These are phyloP conservation scores for Ornithorhynchus anatinus DNA, from an alignment of 2,113 vertebrate genomes.

Conservation along the genomic window DNA sequence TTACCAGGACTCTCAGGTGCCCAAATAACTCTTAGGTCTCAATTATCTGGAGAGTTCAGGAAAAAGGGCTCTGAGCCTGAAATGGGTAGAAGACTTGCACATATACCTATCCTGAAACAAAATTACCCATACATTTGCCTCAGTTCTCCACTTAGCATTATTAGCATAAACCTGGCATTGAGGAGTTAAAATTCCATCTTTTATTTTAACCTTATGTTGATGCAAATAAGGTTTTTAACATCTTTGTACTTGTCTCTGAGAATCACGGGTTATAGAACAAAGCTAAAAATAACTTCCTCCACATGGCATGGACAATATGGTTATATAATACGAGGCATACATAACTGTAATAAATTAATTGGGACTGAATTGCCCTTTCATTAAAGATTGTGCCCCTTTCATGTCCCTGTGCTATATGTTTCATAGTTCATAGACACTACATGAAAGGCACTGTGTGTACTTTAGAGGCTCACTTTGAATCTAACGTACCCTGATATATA, in stretches of 20 bases:
- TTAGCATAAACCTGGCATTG: conserved; percentile 10
- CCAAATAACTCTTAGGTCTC: too few relatives aligned
- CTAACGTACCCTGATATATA: not conserved
- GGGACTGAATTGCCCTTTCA: not conserved
- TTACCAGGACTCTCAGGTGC: too few relatives aligned
- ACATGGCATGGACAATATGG: not conserved
- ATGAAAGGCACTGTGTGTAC: not conserved
- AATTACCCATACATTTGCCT: too few relatives aligned
- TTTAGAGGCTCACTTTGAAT: conserved; percentile 1
- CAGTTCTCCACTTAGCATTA: too few relatives aligned
- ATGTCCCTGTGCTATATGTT: not conserved
- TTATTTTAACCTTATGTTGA: conserved; percentile 14
- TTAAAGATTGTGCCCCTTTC: not conserved
- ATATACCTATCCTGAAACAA: too few relatives aligned
- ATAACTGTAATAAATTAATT: conserved; percentile 1
- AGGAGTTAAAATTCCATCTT: not conserved
- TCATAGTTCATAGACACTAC: conserved; percentile 3
- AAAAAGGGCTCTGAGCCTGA: too few relatives aligned
- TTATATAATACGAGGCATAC: not conserved
- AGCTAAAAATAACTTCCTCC: conserved; percentile 5
- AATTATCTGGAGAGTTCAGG: too few relatives aligned
- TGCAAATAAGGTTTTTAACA: not conserved
- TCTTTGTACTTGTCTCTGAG: conserved; percentile 1
- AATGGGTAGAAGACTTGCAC: too few relatives aligned
- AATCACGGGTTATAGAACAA: conserved; percentile 21